These are phyloP conservation scores for Pseudomyrmex cubaensis DNA, from an alignment of 1,140 invertebrate genomes.

Conservation along the genomic window DNA sequence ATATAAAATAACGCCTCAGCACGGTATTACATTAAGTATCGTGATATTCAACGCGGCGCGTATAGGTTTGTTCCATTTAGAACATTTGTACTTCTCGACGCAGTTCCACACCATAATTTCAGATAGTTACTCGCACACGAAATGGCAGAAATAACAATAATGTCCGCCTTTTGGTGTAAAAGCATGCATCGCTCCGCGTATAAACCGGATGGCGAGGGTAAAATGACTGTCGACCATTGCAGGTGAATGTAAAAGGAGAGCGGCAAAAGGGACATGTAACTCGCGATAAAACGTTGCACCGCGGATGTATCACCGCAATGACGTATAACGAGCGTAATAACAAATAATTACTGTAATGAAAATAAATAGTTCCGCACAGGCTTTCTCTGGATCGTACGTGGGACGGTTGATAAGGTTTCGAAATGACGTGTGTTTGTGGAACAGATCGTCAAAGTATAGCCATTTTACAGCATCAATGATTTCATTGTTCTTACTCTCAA, in stretches of 20 bases:
- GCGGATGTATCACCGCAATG: background rate
- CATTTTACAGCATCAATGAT: too few species aligned
- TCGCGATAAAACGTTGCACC: constrained; percentile 19
- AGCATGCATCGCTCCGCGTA: background rate
- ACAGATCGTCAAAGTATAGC: too few species aligned
- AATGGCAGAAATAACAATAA: constrained; percentile 53
- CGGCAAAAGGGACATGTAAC: background rate
- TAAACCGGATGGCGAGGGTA: background rate
- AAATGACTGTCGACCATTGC: constrained; percentile 18
- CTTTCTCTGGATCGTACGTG: background rate
- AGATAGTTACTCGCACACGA: constrained; percentile 25
- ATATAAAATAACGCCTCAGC: too few species aligned
- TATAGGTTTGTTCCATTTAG: constrained; percentile 27
- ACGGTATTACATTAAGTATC: constrained; percentile 11
- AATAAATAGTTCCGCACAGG: background rate
- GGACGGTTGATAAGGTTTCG: background rate
- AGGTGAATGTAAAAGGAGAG: background rate
- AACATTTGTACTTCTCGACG: background rate
- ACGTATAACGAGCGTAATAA: background rate
- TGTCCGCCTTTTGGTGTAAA: constrained; percentile 7
- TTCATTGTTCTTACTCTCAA: too few species aligned
- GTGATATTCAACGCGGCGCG: background rate
- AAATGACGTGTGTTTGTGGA: background rate
- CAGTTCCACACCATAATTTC: constrained; percentile 35
- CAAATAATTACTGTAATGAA: constrained; percentile 45